Conservation (phyloP, 2,888 invertebrate genomes). For the Napeogenes inachia region DNA sequence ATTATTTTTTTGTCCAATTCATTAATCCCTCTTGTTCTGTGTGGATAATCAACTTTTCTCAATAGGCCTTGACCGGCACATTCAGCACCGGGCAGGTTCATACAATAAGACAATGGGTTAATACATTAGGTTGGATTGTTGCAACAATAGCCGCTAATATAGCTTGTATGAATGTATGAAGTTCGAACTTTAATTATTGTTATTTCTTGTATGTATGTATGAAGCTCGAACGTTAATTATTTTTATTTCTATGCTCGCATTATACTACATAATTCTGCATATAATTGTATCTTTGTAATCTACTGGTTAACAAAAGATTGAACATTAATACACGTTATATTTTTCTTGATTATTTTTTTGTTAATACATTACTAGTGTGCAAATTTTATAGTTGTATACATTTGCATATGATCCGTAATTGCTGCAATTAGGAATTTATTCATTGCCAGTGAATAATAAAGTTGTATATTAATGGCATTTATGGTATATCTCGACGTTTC, state of each 20-base stretch:
- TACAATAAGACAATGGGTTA: not conserved
- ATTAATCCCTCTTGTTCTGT: too few species aligned
- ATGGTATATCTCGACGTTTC: not conserved
- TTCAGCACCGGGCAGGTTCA: constrained; percentile 12
- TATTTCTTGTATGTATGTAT: too few species aligned
- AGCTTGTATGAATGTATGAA: not conserved
- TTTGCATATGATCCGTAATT: constrained; percentile 24
- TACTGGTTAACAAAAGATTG: too few species aligned
- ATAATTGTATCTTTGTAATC: too few species aligned
- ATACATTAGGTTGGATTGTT: constrained; percentile 13
- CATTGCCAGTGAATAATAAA: constrained; percentile 31
- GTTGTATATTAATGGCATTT: constrained; percentile 27
- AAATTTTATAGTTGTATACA: not conserved
- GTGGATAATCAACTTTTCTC: not conserved
- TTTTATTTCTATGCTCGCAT: too few species aligned
- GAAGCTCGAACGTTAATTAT: too few species aligned
- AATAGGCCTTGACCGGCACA: constrained; percentile 17
- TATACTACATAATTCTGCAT: too few species aligned
- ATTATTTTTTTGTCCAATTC: not conserved
- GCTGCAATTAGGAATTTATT: constrained; percentile 34
- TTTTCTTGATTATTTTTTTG: too few species aligned
- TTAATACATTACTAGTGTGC: not conserved
- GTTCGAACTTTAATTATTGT: too few species aligned
- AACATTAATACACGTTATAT: too few species aligned
- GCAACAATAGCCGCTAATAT: constrained; percentile 22